Base-by-base conservation (phyloP, 2,888 invertebrate species). In the Eupithecia pulchellata region DNA sequence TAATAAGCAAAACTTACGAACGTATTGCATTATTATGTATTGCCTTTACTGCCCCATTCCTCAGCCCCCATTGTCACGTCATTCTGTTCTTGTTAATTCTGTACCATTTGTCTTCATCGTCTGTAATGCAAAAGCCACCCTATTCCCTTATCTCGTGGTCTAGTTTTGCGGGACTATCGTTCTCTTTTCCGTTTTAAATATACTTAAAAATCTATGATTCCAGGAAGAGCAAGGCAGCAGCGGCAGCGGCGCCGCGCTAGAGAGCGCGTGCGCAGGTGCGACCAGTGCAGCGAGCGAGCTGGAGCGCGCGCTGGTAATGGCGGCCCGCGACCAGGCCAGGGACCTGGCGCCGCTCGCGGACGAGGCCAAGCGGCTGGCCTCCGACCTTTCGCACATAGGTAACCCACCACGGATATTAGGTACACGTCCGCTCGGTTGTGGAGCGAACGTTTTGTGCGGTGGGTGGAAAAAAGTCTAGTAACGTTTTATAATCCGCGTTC, bases 241-340 rank as follows among this genome's bases (percentile, higher is more conserved):
- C 79, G 87, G 91, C 65, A 84, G 90, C 84, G 85, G 92, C 75
- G 94, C 95, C 81, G 95, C 91, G 81, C 84, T 91, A 68, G 94
- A 94, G 75, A 94, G 95, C 90, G 95, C 96, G 88, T 95, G 92
- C 90, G 95, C 93, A 85, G 93, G 93, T 93, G 95, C 99, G 65
- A 96, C 97, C 73, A 96, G 97, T 82, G 98, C 98, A 57, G 98
- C 98, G 13, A 96, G 96, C 64, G 98, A 99, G 86, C 95, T 99
- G 77, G 96, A 96, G 82, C 96, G 96, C 76, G 96, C 97, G 64
- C 95, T 97, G 61, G 96, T 97, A 83, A 95, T 96, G 73, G 97
- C 94, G 63, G 94, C 94, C 74, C 86, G 93, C 47, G 91, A 93
- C 79, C 94, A 94, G 79, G 94, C 94, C 61, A 84, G 91, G 32